Evolutionary conservation across 2,888 invertebrate genomes (phyloP).

Genomic region (Volucella inflata): DNA sequence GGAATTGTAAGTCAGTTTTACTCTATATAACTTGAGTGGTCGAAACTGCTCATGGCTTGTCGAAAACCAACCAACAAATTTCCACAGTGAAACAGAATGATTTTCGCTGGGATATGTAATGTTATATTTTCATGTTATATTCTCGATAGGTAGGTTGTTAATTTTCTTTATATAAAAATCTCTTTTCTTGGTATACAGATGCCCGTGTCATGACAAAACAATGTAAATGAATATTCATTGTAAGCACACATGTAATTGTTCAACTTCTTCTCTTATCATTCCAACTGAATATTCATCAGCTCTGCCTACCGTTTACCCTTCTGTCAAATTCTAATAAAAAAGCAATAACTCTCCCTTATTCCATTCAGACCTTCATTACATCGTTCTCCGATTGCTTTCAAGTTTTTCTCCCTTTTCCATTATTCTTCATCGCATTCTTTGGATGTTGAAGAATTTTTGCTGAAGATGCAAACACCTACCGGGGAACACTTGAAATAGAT

Average conservation of each 20-base stretch:
- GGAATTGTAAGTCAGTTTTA: no score
- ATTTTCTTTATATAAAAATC: no score
- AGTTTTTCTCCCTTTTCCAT: constrained; percentile 13
- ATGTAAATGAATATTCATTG: constrained; percentile 26
- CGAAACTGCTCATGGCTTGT: no score
- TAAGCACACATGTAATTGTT: constrained; percentile 12
- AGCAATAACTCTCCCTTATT: constrained; percentile 76
- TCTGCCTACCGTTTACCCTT: constrained; percentile 80
- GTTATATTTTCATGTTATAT: no score
- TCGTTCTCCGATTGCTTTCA: not conserved
- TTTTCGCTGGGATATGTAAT: no score
- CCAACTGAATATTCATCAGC: constrained; percentile 47
- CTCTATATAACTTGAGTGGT: no score
- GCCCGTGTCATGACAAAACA: not conserved
- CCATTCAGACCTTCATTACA: constrained; percentile 29
- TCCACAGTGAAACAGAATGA: no score
- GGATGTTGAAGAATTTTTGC: constrained; percentile 43
- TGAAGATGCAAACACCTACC: constrained; percentile 20
- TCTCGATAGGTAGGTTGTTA: no score
- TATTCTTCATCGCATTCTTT: constrained; percentile 40
- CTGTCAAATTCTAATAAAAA: constrained; percentile 82
- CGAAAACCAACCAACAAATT: no score
- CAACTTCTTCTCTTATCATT: constrained; percentile 19
- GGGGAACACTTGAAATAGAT: constrained; percentile 54
- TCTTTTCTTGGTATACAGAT: not conserved